Evolutionary conservation across 2,797 vertebrate genomes (phyloP).

Genomic region (Gambusia yucatana): DNA sequence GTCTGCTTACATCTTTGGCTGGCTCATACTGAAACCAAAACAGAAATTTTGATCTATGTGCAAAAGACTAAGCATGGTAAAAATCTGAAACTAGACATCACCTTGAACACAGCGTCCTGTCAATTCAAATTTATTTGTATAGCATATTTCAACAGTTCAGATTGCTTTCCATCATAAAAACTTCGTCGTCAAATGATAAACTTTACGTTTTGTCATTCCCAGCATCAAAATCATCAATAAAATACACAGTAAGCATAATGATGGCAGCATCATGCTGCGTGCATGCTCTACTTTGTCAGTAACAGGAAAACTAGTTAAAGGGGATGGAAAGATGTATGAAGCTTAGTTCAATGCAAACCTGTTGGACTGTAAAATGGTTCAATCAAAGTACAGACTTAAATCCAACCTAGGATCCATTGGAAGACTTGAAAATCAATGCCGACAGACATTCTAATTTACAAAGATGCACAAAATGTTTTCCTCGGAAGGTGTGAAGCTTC

Average conservation of each 20-base stretch:
- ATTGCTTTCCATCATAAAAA: no score
- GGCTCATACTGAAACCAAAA: not conserved
- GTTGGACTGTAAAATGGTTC: not conserved
- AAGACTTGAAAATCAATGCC: no score
- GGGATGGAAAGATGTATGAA: not conserved
- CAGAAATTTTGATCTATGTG: not conserved
- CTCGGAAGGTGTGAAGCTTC: conserved; percentile 24
- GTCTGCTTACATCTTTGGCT: no score
- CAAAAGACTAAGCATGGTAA: not conserved
- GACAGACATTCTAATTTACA: not conserved
- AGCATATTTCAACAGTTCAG: no score
- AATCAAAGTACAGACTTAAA: not conserved
- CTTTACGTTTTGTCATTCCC: no score
- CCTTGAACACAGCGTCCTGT: not conserved
- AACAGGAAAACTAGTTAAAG: not conserved
- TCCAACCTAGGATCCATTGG: no score
- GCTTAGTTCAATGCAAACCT: not conserved
- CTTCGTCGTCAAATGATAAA: no score
- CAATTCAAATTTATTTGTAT: no score
- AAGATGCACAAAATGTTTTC: not conserved
- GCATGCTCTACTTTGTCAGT: not conserved
- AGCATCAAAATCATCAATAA: no score
- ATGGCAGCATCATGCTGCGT: not conserved
- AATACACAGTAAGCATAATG: not conserved
- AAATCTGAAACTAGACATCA: not conserved